Base-by-base conservation (phyloP, 2,113 vertebrate species). In the Pandion haliaetus region DNA sequence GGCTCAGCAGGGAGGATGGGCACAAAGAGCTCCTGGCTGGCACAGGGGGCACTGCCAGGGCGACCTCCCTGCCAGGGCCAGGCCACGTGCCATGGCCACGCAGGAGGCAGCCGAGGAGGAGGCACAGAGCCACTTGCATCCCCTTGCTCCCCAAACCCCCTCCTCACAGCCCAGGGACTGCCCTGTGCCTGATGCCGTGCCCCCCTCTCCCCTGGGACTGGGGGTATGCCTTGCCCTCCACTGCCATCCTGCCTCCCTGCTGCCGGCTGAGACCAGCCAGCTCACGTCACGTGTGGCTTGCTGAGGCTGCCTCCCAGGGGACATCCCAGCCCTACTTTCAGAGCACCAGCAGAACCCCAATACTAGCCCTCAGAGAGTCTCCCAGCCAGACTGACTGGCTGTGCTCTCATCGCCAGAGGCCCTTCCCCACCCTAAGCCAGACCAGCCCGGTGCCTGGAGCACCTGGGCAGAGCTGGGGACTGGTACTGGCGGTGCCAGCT, bases 381-480 rank as follows among this genome's bases (percentile, higher is more conserved):
- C 52, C 42, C 4, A 12, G 79, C 62, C 66, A 44, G 71, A 34
- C 70, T 82, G 65, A n/a, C n/a, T n/a, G 82, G 83, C 84, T 1
- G 1, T 1, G 25, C 21, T 90, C 49, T 78, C 31, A 55, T 57
- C 7, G 2, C 78, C 3, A 2, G 61, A 82, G 70, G 62, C 82
- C 74, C 82, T 93, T 88, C 74, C 34, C n/a, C 49, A 65, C 80
- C 81, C 61, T 66, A 12, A 1, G 2, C 76, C 45, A 65, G 67
- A 71, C 34, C 61, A 82, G 8, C 38, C 58, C 3, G 0, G 36
- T 84, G 81, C 85, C 82, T 17, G 16, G 29, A 49, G 78, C 82
- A 90, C 90, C 31, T 77, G 94, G 94, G 93, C 80, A 95, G 95
- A 91, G 95, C 91, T 1, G 4, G 91, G 50, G 28, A 58, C 76